These are phyloP conservation scores for Hetaerina americana DNA, from an alignment of 1,140 invertebrate species.

Conservation along the genomic window DNA sequence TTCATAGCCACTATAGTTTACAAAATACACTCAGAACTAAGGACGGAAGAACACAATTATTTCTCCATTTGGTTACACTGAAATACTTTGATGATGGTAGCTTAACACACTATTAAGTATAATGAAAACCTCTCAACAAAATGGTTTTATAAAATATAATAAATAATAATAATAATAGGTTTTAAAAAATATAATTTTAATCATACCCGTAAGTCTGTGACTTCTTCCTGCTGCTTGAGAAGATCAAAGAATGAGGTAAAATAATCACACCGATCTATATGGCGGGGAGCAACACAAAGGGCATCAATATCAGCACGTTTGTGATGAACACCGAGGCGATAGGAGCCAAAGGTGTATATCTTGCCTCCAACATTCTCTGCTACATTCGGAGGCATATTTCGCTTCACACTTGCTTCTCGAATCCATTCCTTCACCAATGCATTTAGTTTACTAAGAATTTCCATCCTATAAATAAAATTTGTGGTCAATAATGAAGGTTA, in stretches of 20 bases:
- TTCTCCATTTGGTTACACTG: too few species aligned
- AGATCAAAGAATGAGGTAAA: conserved; percentile 90
- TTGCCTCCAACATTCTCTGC: conserved; percentile 84
- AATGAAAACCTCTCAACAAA: too few species aligned
- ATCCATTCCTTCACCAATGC: conserved; percentile 87
- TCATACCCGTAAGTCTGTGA: conserved; percentile 63
- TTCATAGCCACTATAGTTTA: too few species aligned
- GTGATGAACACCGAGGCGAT: conserved; percentile 81
- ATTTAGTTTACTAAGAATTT: conserved; percentile 64
- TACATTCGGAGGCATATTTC: conserved; percentile 76
- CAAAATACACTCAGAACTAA: too few species aligned
- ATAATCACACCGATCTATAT: conserved; percentile 88
- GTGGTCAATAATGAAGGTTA: conserved; percentile 3
- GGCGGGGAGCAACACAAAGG: conserved; percentile 90
- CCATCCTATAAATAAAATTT: conserved; percentile 31
- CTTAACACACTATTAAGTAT: too few species aligned
- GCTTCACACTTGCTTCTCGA: conserved; percentile 67
- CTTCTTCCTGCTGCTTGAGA: conserved; percentile 75
- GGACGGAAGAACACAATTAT: too few species aligned
- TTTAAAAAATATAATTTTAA: too few species aligned
- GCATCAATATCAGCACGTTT: conserved; percentile 99
- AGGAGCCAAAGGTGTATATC: conserved; percentile 98
- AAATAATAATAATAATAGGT: too few species aligned
- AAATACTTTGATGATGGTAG: too few species aligned
- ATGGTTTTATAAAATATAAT: too few species aligned